Evolutionary conservation across 2,113 vertebrate species (phyloP), one percentile per base, ranked within the genome.

Genomic region (Aspiorhynchus laticeps): DNA sequence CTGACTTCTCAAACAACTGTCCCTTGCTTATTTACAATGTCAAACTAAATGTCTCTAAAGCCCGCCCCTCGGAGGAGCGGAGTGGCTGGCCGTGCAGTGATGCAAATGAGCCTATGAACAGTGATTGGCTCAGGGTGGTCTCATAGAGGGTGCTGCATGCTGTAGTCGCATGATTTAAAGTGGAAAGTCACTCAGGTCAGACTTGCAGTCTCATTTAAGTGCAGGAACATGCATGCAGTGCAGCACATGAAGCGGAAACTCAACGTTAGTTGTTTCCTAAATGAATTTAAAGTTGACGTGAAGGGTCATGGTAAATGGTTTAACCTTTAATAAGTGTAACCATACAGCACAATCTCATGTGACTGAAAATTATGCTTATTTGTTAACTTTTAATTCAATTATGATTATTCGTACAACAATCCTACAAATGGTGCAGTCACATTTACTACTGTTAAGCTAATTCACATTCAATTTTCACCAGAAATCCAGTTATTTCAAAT

Each of bases 11-110:
- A 95, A 93, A 93, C 93, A 95, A 95, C 94, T 94, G 94, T 91
- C 94, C 93, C 92, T 93, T 93, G 94, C 95, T 95, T 95, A 95
- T 95, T 95, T 95, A 95, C 95, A 96, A 96, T 95, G 95, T 96
- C 95, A 96, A 95, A 95, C 93, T 94, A 95, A 95, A 95, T 93
- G 95, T 94, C 94, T 95, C 91, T 86, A 88, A 83, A 78, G 4
- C 91, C 94, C 94, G 86, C 95, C 95, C 91, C 92, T 89, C 5
- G 38, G 56, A n/a, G n/a, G 84, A 86, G 4, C 83, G 46, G 83
- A 95, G 21, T 93, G 94, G 95, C 90, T 71, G 86, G 84, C 5
- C 0, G 87, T 46, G 0, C 67, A 0, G 87, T 95, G 94, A 95
- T 91, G 94, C 91, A 89, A 88, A 88, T 86, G 73, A 87, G 86